phyloP scores from a whole-genome alignment of 1,140 invertebrate genomes.

The Drosophila sturtevanti region DNA sequence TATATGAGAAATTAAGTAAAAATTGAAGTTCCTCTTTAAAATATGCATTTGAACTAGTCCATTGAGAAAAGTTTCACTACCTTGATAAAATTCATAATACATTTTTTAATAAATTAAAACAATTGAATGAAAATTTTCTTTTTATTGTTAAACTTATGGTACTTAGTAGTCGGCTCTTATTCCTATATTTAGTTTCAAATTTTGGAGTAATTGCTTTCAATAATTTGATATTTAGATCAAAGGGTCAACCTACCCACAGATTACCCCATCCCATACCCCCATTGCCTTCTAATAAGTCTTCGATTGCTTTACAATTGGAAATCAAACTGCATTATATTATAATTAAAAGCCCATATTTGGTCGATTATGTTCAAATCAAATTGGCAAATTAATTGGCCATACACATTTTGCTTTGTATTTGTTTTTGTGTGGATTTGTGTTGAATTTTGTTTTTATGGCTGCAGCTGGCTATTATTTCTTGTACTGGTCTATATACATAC shows the following conservation, averaged over 20 bases:
- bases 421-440: slow-evolving; percentile 29
- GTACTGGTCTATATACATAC: neutral
- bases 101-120: too few relatives aligned
- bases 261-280: slow-evolving; percentile 19
- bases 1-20: too few relatives aligned
- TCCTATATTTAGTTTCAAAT: too few relatives aligned
- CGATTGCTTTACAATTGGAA: slow-evolving; percentile 55
- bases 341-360: slow-evolving; percentile 77
- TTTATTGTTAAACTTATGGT: neutral
- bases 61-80: too few relatives aligned
- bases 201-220: slow-evolving; percentile 5
- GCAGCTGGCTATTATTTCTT: slow-evolving; percentile 24
- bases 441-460: slow-evolving; percentile 12
- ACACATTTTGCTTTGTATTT: slow-evolving; percentile 33
- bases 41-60: too few relatives aligned
- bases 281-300: slow-evolving; percentile 61
- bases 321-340: slow-evolving; percentile 50
- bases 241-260: neutral
- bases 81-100: too few relatives aligned
- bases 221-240: slow-evolving; percentile 4
- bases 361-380: slow-evolving; percentile 55
- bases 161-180: neutral
- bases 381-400: slow-evolving; percentile 74
- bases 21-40: too few relatives aligned
- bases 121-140: too few relatives aligned